Evolutionary conservation across 2,113 vertebrate species (phyloP).

Genomic region (Poeciliopsis prolifica): DNA sequence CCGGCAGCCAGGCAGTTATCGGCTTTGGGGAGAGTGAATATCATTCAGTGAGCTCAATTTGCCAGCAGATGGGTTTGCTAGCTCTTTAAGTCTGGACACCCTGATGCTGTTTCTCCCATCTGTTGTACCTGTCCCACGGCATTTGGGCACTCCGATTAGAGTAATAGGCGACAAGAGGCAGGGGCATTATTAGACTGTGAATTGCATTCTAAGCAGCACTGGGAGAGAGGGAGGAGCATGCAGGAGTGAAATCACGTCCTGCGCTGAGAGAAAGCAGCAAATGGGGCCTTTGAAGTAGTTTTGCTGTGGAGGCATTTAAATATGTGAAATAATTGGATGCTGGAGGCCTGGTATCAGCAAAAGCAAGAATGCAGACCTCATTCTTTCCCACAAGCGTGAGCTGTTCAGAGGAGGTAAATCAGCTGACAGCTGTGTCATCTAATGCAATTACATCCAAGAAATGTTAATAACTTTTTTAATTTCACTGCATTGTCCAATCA

Average conservation of each 20-base stretch:
- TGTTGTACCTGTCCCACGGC: conserved; percentile 45
- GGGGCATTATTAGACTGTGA: conserved; percentile 43
- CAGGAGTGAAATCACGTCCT: conserved; percentile 55
- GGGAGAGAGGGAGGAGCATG: conserved; percentile 30
- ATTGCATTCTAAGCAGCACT: conserved; percentile 43
- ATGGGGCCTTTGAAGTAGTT: conserved; percentile 52
- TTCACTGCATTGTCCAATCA: conserved; percentile 6
- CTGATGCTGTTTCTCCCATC: conserved; percentile 29
- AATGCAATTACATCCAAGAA: conserved; percentile 13
- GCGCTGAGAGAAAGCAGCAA: conserved; percentile 35
- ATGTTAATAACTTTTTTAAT: conserved; percentile 30
- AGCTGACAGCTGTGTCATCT: conserved; percentile 36
- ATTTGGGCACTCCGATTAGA: conserved; percentile 53
- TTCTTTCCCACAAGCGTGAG: conserved; percentile 33
- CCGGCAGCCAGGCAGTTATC: conserved; percentile 42
- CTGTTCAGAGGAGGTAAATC: conserved; percentile 35
- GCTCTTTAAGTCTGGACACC: conserved; percentile 36
- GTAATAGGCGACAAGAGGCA: conserved; percentile 36
- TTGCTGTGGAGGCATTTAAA: conserved; percentile 64
- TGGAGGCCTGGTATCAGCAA: conserved; percentile 56
- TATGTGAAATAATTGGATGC: conserved; percentile 68
- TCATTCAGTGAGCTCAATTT: conserved; percentile 51
- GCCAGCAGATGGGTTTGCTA: conserved; percentile 36
- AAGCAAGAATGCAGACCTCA: conserved; percentile 45
- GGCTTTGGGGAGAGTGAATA: conserved; percentile 38